Percentiles rank a stretch among this genome's conserved stretches.
Conservation (phyloP, 1,140 invertebrate species). For the Drosophila melanica region DNA sequence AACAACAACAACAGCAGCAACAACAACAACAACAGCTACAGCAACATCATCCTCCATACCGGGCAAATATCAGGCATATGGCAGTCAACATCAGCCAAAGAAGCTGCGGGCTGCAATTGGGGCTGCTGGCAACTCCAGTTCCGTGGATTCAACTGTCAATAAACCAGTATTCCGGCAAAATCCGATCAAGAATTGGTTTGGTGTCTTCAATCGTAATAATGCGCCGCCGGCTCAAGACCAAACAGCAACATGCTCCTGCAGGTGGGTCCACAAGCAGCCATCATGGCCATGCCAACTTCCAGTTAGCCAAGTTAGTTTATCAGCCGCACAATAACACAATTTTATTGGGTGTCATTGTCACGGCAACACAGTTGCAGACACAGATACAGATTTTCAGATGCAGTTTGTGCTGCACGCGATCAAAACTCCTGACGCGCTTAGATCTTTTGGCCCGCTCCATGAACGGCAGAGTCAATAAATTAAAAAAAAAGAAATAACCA, state of each 20-base stretch:
- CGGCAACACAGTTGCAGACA: slow-evolving; percentile 58
- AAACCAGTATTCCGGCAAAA: slow-evolving; percentile 81
- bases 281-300: slow-evolving; percentile 67
- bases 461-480: background rate
- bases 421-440: slow-evolving; percentile 11
- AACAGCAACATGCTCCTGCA: slow-evolving; percentile 80
- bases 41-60: slow-evolving; percentile 66
- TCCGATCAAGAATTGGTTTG: slow-evolving; percentile 84
- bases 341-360: slow-evolving; percentile 66
- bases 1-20: slow-evolving; percentile 5
- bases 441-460: background rate
- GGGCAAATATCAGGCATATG: slow-evolving; percentile 80
- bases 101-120: slow-evolving; percentile 51
- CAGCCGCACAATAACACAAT: slow-evolving; percentile 36
- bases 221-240: slow-evolving; percentile 74
- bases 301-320: slow-evolving; percentile 54
- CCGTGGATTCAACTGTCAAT: slow-evolving; percentile 36
- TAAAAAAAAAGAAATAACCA: background rate
- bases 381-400: slow-evolving; percentile 55
- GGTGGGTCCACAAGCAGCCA: slow-evolving; percentile 62
- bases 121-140: slow-evolving; percentile 33
- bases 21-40: slow-evolving; percentile 23
- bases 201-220: slow-evolving; percentile 81
- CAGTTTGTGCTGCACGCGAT: slow-evolving; percentile 42
- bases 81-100: slow-evolving; percentile 67